Evolutionary conservation across 1,140 invertebrate species (phyloP), one percentile per base, ranked within the genome.

Genomic region (Polypedilum vanderplanki): DNA sequence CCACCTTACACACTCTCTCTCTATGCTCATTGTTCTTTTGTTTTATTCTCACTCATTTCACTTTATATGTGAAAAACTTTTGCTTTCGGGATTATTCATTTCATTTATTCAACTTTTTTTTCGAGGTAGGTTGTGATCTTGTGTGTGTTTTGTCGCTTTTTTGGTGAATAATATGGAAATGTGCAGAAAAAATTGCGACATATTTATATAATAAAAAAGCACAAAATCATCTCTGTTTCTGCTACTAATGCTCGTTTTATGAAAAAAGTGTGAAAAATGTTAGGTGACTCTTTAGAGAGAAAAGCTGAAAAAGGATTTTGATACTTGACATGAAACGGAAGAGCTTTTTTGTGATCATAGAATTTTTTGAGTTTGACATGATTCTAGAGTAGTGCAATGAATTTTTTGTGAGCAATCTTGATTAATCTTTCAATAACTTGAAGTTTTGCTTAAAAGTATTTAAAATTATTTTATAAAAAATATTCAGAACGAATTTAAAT

Each of bases 21-120:
- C 46, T n/a, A 57, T 57, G 12, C 12, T 57, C n/a, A 57, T 57
- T 57, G 46, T 57, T 57, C 46, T 57, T 57, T 57, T 57, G 46
- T 57, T 15, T 57, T n/a, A 57, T 33, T 33, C 12, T 57, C 46
- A 57, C 46, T 57, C 46, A 57, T 57, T 57, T 15, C 12, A 57
- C 46, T 57, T 57, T n/a, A 57, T 57, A 57, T 57, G 10, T 46
- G n/a, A 57, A 57, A 57, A 57, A 57, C 46, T 57, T 57, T 57
- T 57, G 46, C 46, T 57, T 57, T 57, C 46, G 46, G 46, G 46
- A 57, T 57, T 57, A 57, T 57, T 57, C 46, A 57, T 57, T 57
- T 57, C 10, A 57, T 57, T 57, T 57, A n/a, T n/a, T 57, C n/a
- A 12, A 8, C n/a, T n/a, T 46, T 1, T 57, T 57, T 57, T 57